phyloP scores from a whole-genome alignment of 2,113 vertebrate genomes.

The Seriola quinqueradiata region DNA sequence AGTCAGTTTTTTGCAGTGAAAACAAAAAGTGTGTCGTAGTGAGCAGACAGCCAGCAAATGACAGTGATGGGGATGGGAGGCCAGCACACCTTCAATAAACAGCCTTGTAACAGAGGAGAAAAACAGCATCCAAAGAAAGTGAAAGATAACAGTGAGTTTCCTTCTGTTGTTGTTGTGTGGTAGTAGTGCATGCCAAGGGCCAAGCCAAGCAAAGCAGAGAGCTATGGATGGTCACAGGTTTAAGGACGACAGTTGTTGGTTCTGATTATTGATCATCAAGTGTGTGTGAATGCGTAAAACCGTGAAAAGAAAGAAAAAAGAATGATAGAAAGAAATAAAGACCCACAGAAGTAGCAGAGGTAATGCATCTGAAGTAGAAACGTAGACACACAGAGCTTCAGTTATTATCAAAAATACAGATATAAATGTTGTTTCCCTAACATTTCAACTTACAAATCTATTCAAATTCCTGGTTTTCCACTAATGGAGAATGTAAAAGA shows the following conservation, averaged over 20 bases:
- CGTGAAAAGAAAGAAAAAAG: slow-evolving; percentile 8
- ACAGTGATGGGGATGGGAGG: slow-evolving; percentile 89
- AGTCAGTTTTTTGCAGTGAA: neutral
- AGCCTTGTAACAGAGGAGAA: slow-evolving; percentile 49
- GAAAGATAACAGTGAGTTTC: slow-evolving; percentile 46
- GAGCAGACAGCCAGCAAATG: slow-evolving; percentile 84
- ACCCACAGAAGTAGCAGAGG: neutral
- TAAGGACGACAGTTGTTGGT: slow-evolving; percentile 8
- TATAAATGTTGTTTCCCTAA: slow-evolving; percentile 26
- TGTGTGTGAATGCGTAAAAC: neutral
- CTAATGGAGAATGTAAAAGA: slow-evolving; percentile 43
- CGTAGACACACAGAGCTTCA: slow-evolving; percentile 4
- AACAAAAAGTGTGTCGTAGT: neutral
- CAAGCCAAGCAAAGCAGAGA: slow-evolving; percentile 70
- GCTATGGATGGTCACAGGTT: slow-evolving; percentile 45
- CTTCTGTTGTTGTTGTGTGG: neutral
- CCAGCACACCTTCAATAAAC: slow-evolving; percentile 71
- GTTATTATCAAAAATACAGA: slow-evolving; percentile 55
- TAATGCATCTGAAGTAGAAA: slow-evolving; percentile 1
- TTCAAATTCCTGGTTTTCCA: slow-evolving; percentile 1
- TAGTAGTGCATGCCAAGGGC: slow-evolving; percentile 55
- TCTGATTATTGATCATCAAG: neutral
- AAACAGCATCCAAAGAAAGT: slow-evolving; percentile 67
- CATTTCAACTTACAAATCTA: slow-evolving; percentile 6
- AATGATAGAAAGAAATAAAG: slow-evolving; percentile 1